A percentile compares a stretch with the other conserved stretches of the same genome.
Evolutionary conservation across 2,113 vertebrate species (phyloP).

Genomic region (Entelurus aequoreus): DNA sequence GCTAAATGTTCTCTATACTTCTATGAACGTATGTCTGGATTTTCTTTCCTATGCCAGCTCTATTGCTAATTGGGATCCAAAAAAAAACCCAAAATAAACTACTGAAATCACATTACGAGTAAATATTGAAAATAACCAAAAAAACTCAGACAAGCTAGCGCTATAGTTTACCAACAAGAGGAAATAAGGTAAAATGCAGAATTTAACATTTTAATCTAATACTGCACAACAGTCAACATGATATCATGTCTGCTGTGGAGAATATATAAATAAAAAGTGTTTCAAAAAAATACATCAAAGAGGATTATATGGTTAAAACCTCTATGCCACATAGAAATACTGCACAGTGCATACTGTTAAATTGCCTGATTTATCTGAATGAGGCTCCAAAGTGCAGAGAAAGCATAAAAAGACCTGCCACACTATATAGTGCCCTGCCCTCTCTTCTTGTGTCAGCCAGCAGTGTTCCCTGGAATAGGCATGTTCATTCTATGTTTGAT

Average conservation of each 20-base stretch:
- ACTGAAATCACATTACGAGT: not conserved
- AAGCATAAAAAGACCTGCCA: slow-evolving; percentile 17
- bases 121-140: not conserved
- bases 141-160: not conserved
- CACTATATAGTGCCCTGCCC: slow-evolving; percentile 5
- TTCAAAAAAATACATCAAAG: slow-evolving; percentile 14
- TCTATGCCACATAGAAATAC: slow-evolving; percentile 15
- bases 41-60: too few species aligned
- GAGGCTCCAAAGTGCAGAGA: slow-evolving; percentile 27
- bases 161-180: not conserved
- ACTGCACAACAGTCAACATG: not conserved
- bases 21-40: too few species aligned
- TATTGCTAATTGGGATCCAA: too few species aligned
- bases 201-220: not conserved
- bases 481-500: slow-evolving; percentile 25
- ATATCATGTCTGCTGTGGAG: not conserved
- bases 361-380: slow-evolving; percentile 16
- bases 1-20: too few species aligned
- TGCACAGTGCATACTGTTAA: slow-evolving; percentile 23
- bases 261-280: too few species aligned
- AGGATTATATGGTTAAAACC: slow-evolving; percentile 44
- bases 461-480: slow-evolving; percentile 10
- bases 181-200: not conserved
- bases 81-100: not conserved
- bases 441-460: not conserved